Conservation (phyloP, 37 sponge, comb jelly and placozoan species). For the Theonella swinhoei region DNA sequence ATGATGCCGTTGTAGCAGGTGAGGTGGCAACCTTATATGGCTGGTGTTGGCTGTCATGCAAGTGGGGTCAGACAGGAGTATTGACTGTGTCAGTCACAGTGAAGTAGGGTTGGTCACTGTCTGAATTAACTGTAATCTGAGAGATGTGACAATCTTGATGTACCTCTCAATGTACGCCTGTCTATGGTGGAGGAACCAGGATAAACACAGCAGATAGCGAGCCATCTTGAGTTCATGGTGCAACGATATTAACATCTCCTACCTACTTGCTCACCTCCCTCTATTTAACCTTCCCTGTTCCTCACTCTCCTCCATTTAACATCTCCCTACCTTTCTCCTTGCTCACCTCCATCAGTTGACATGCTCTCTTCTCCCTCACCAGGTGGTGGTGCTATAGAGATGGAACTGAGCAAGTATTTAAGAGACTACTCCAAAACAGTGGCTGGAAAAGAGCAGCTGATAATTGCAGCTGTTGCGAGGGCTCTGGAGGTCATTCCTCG, state of each 20-base stretch:
- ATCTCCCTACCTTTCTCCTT: neutral
- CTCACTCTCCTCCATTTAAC: neutral
- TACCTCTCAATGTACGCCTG: neutral
- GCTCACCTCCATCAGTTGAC: neutral
- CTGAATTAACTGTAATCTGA: neutral
- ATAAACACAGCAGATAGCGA: too few relatives aligned
- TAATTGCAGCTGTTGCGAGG: conserved; percentile 93
- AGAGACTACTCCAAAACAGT: conserved; percentile 89
- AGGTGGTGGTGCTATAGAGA: conserved; percentile 99
- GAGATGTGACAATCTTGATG: too few relatives aligned
- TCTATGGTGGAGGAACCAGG: neutral
- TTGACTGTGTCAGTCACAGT: neutral
- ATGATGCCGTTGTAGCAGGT: conserved; percentile 97
- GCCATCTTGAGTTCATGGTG: too few relatives aligned
- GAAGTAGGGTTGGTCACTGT: neutral
- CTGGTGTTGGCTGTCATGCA: neutral
- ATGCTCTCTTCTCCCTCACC: neutral
- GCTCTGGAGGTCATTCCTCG: conserved; percentile 97
- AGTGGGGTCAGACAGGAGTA: neutral
- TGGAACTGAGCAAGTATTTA: conserved; percentile 95
- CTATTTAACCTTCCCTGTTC: too few relatives aligned
- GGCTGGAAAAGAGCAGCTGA: conserved; percentile 97
- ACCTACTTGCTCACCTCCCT: neutral
- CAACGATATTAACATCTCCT: too few relatives aligned
- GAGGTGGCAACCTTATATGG: neutral